Conservation (phyloP, 2,113 vertebrate genomes). For the Malurus cyaneus region DNA sequence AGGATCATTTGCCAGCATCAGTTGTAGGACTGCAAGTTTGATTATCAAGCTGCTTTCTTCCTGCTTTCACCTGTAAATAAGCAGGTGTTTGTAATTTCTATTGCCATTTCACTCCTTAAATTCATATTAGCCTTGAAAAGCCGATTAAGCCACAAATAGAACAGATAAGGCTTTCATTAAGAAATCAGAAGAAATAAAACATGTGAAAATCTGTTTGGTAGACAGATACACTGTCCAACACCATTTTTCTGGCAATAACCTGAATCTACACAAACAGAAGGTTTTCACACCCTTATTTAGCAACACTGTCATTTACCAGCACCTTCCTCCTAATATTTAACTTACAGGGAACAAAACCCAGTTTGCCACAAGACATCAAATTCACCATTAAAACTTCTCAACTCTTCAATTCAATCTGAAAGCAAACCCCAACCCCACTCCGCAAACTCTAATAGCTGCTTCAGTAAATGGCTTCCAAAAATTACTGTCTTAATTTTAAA, state of each 20-base stretch:
- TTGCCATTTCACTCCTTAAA: background rate
- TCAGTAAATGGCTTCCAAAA: background rate
- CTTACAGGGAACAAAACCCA: background rate
- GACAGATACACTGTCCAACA: background rate
- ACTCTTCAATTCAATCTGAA: background rate
- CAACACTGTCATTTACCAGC: background rate
- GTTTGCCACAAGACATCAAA: background rate
- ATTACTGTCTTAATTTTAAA: background rate
- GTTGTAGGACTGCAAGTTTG: background rate
- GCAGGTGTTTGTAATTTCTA: background rate
- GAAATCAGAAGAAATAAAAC: background rate
- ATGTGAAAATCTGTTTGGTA: background rate
- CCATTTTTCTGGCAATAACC: background rate
- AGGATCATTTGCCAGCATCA: background rate
- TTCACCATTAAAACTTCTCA: background rate
- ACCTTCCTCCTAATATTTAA: background rate
- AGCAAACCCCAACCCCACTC: background rate
- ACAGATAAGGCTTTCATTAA: background rate
- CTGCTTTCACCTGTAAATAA: background rate
- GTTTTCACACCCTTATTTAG: background rate
- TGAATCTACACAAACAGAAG: accelerated
- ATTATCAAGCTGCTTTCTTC: background rate
- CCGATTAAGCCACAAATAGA: background rate
- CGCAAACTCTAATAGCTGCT: background rate
- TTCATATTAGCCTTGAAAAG: background rate